phyloP scores from a whole-genome alignment of 2,888 invertebrate genomes.

The Melieria picta region DNA sequence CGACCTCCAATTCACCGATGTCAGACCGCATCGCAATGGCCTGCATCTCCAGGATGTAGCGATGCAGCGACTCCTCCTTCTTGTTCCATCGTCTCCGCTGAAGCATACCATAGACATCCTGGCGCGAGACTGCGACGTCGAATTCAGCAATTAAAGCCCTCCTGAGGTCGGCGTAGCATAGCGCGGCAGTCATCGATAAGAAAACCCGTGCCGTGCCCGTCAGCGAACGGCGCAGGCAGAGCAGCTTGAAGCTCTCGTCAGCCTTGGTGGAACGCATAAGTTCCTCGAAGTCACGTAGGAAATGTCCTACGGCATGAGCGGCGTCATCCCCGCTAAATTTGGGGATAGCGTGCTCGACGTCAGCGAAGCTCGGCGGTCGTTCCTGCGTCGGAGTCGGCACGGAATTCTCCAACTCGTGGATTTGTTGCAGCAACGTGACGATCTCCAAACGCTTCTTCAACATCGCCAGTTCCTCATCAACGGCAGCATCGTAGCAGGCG shows the following conservation, averaged over 20 bases:
- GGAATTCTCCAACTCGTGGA: neutral
- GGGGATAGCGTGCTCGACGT: constrained; percentile 28
- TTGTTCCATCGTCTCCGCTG: constrained; percentile 16
- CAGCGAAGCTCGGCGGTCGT: constrained; percentile 3
- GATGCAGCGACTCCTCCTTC: constrained; percentile 22
- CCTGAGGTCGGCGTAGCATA: constrained; percentile 18
- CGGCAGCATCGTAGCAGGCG: too few species aligned
- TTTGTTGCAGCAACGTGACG: constrained; percentile 3
- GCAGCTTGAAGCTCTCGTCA: constrained; percentile 13
- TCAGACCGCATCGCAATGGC: constrained; percentile 21
- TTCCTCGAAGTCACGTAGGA: constrained; percentile 26
- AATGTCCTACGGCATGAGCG: neutral
- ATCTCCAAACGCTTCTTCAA: constrained; percentile 4
- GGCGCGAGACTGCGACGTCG: constrained; percentile 19
- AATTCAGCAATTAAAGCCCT: constrained; percentile 31
- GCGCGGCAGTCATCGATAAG: constrained; percentile 8
- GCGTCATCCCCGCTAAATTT: constrained; percentile 17
- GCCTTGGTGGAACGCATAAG: constrained; percentile 12
- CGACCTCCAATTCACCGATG: constrained; percentile 19
- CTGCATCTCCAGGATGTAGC: constrained; percentile 22
- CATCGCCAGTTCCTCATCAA: neutral
- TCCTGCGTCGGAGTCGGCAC: neutral
- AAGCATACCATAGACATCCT: constrained; percentile 30
- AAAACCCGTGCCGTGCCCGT: constrained; percentile 20
- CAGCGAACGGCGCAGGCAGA: constrained; percentile 25